These are phyloP conservation scores for Arrhopalites spinosus DNA, from an alignment of 2,888 invertebrate genomes.

Conservation along the genomic window DNA sequence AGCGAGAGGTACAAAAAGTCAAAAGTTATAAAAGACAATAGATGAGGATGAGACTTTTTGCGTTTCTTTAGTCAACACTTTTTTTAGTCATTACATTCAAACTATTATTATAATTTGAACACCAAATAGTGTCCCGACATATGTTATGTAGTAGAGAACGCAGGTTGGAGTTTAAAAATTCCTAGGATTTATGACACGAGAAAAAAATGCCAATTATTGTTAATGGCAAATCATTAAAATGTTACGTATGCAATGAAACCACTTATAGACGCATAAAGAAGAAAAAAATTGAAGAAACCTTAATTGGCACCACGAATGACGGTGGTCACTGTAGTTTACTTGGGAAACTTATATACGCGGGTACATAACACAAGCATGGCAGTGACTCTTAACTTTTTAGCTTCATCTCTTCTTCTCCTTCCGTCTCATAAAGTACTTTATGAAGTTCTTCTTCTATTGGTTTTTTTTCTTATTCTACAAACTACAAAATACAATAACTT, in stretches of 20 bases:
- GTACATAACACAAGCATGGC: no score
- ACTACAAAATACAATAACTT: no score
- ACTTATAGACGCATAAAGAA: neutral
- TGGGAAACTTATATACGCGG: no score
- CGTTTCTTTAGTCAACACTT: neutral
- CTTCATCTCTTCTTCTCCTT: no score
- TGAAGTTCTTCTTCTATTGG: neutral
- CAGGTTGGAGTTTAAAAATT: neutral
- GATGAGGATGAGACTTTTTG: neutral
- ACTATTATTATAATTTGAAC: neutral
- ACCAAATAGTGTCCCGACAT: no score
- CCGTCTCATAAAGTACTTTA: neutral
- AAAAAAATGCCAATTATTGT: neutral
- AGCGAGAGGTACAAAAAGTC: no score
- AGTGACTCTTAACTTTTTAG: no score
- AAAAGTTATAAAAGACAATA: neutral
- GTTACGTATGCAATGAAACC: slow-evolving; percentile 1
- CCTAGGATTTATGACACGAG: neutral
- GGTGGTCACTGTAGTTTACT: neutral
- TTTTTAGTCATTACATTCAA: neutral
- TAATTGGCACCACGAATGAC: slow-evolving; percentile 5
- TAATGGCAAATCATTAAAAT: slow-evolving; percentile 14
- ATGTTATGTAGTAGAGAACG: neutral
- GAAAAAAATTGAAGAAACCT: neutral
- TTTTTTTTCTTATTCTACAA: neutral